These are phyloP conservation scores for Mormyrus proboscirostris DNA, from an alignment of 2,797 vertebrate genomes.

Conservation along the genomic window DNA sequence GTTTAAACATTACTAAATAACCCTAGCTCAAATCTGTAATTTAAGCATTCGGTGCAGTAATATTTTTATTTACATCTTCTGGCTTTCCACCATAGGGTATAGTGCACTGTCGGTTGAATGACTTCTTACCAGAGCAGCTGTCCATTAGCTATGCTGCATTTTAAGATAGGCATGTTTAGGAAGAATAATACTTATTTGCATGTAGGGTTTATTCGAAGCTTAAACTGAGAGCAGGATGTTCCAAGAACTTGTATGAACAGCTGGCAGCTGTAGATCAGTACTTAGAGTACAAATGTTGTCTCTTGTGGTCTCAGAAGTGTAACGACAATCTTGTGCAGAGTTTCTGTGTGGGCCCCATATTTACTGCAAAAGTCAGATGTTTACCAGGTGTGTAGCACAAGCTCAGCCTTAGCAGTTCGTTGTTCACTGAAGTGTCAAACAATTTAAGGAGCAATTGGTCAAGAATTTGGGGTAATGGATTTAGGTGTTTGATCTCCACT, in stretches of 20 bases:
- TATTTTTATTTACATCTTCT: background rate
- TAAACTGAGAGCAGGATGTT: background rate
- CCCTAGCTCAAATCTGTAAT: background rate
- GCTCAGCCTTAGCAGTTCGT: background rate
- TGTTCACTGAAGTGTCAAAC: background rate
- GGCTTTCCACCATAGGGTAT: background rate
- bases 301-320: background rate
- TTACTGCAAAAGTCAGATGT: background rate
- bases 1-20: background rate
- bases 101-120: background rate
- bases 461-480: background rate
- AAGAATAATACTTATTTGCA: background rate
- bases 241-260: background rate
- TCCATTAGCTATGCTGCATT: background rate
- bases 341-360: background rate
- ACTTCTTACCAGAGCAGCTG: background rate
- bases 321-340: background rate
- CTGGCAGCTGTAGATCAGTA: background rate
- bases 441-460: background rate
- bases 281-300: background rate
- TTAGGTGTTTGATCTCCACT: background rate
- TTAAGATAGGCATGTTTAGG: background rate
- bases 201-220: background rate
- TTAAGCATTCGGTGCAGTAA: background rate
- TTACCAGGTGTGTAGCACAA: background rate